phyloP scores from a whole-genome alignment of 2,888 invertebrate genomes.

The Drosophila cracens region DNA sequence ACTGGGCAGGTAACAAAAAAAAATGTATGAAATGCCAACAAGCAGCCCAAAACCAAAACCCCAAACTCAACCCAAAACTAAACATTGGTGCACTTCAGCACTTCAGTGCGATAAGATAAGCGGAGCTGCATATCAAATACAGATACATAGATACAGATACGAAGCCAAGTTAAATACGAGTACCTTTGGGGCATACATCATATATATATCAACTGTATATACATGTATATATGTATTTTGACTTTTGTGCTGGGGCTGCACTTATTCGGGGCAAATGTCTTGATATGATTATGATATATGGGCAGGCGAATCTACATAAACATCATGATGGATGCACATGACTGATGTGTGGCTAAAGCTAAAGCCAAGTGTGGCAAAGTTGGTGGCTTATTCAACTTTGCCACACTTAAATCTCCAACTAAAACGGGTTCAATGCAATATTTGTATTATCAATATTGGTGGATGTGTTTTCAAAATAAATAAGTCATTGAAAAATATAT shows the following conservation, averaged over 20 bases:
- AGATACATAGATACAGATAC: constrained; percentile 17
- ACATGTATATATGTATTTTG: not conserved
- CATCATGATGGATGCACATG: constrained; percentile 66
- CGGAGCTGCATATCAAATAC: constrained; percentile 56
- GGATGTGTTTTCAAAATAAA: not conserved
- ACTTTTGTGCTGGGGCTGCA: constrained; percentile 7
- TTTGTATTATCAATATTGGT: not conserved
- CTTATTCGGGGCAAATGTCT: constrained; percentile 55
- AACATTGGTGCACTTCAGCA: constrained; percentile 64
- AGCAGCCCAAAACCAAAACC: constrained; percentile 51
- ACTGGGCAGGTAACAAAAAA: constrained; percentile 60
- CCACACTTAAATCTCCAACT: not conserved
- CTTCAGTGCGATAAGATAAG: constrained; percentile 64
- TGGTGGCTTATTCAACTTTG: not conserved
- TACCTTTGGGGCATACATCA: constrained; percentile 30
- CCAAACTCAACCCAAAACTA: constrained; percentile 38
- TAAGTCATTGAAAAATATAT: not conserved
- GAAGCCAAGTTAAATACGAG: constrained; percentile 27
- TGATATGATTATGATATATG: constrained; percentile 72
- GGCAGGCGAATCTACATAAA: constrained; percentile 72
- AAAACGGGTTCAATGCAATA: constrained; percentile 17
- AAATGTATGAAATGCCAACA: constrained; percentile 58
- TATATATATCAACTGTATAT: not conserved
- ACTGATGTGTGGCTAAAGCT: constrained; percentile 33
- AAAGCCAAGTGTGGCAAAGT: not conserved